Conservation (phyloP, 1,140 invertebrate genomes). For the Drosophila nigrodunni region DNA sequence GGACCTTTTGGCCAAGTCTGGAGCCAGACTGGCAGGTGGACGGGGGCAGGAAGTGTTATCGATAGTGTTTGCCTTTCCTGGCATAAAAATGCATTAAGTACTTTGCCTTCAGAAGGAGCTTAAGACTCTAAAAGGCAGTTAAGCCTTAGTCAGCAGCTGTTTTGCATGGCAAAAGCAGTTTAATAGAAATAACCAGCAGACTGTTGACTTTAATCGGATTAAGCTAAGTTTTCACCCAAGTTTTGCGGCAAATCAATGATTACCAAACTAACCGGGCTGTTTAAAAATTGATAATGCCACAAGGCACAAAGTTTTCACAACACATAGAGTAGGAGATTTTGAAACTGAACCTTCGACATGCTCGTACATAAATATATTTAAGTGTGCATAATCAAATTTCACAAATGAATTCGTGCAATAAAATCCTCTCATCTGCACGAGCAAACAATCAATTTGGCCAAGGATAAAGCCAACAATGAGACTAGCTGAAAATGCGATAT, state of each 20-base stretch:
- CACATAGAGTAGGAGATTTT: neutral
- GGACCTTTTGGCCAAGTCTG: neutral
- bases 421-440: slow-evolving; percentile 56
- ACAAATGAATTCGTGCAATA: slow-evolving; percentile 55
- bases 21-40: neutral
- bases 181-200: slow-evolving; percentile 32
- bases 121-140: slow-evolving; percentile 1
- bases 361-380: slow-evolving; percentile 30
- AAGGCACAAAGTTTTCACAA: slow-evolving; percentile 43
- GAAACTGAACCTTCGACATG: neutral
- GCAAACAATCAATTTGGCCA: slow-evolving; percentile 32
- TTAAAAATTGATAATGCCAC: slow-evolving; percentile 54
- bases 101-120: slow-evolving; percentile 10
- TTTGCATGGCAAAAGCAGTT: slow-evolving; percentile 35
- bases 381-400: slow-evolving; percentile 58
- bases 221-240: slow-evolving; percentile 33
- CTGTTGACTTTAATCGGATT: slow-evolving; percentile 53
- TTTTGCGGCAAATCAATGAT: slow-evolving; percentile 51
- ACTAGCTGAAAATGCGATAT: slow-evolving; percentile 16
- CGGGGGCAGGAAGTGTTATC: slow-evolving; percentile 15
- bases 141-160: slow-evolving; percentile 26
- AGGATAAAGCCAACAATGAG: slow-evolving; percentile 3
- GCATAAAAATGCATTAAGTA: slow-evolving; percentile 28
- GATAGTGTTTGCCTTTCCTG: slow-evolving; percentile 31
- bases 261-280: slow-evolving; percentile 31